Evolutionary conservation across 2,888 invertebrate genomes (phyloP).

Genomic region (Microplitis deprimator): DNA sequence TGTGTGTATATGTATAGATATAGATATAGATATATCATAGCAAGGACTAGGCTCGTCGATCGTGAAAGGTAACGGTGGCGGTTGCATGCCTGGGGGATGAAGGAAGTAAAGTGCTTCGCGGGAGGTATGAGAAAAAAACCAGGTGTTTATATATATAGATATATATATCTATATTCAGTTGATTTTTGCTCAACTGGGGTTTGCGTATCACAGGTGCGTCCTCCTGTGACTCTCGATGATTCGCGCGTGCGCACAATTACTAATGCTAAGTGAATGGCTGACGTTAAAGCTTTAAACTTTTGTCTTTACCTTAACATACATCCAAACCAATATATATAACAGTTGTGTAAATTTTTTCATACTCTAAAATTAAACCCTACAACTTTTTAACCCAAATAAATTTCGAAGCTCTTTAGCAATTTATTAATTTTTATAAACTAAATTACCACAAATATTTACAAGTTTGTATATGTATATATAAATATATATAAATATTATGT

Average conservation of each 20-base stretch:
- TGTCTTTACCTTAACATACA: constrained; percentile 11
- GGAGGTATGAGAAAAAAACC: constrained; percentile 35
- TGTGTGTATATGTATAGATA: neutral
- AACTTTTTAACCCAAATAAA: too few species aligned
- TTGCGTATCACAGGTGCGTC: constrained; percentile 28
- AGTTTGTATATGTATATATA: neutral
- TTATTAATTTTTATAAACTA: neutral
- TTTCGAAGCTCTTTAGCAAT: neutral
- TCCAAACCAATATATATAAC: too few species aligned
- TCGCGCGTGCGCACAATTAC: constrained; percentile 30
- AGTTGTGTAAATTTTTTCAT: too few species aligned
- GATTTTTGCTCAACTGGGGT: constrained; percentile 14
- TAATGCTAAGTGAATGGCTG: constrained; percentile 31
- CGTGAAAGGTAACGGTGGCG: constrained; percentile 18
- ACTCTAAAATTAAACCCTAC: too few species aligned
- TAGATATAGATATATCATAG: constrained; percentile 4
- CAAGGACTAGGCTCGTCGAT: neutral
- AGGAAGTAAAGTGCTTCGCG: constrained; percentile 21
- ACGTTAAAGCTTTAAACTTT: constrained; percentile 20
- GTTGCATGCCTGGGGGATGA: constrained; percentile 7
- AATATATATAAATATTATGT: neutral
- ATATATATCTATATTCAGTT: neutral
- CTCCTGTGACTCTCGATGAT: constrained; percentile 13
- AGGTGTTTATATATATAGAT: constrained; percentile 17
- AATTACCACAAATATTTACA: neutral